Base-by-base conservation (phyloP, 2,113 vertebrate species). In the Anhinga rufa region DNA sequence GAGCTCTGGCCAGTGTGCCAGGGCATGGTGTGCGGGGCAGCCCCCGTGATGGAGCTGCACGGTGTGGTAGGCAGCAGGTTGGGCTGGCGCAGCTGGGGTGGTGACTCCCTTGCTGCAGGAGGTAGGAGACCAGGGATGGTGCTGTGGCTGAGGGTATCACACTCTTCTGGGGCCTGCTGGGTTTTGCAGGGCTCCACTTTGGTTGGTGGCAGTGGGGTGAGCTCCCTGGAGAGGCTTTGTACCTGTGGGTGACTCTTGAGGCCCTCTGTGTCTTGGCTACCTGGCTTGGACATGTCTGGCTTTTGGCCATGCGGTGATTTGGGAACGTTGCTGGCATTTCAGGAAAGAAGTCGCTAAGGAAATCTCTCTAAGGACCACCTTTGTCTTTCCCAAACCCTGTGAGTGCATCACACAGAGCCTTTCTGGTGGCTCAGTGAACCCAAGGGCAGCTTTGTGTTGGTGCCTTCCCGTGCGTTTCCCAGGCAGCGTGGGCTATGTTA, bases 381-480 rank as follows among this genome's bases (percentile, higher is more conserved):
- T 36, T 52, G 26, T 52, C 36, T 60, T 52, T 34, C 38, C 52
- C 32, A 68, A 24, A 28, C 14, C 38, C 70, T 44, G 22, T 16
- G 22, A 44, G 28, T 24, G 18, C 70, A 60, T 68, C 78, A 34
- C 18, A 3, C 12, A 38, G 58, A 72, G 32, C 34, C 8, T 38
- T 68, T 38, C 54, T 68, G 38, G 18, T 34, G 61, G 54, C 19
- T 29, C 32, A 28, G 38, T 7, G 46, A 90, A n/a, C 5, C 28
- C 31, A 16, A 46, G 38, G 54, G 34, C 38, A 76, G 28, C 18
- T 29, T 28, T 36, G 28, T 14, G 31, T 44, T 4, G 5, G 12
- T 44, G 12, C 61, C 26, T 28, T 46, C 32, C 32, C 1, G 0
- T 24, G 61, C 3, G 0, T 38, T 54, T 34, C 61, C 17, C 62